phyloP scores from a whole-genome alignment of 37 sponge, comb jelly and placozoan genomes.

The Beroe ovata region DNA sequence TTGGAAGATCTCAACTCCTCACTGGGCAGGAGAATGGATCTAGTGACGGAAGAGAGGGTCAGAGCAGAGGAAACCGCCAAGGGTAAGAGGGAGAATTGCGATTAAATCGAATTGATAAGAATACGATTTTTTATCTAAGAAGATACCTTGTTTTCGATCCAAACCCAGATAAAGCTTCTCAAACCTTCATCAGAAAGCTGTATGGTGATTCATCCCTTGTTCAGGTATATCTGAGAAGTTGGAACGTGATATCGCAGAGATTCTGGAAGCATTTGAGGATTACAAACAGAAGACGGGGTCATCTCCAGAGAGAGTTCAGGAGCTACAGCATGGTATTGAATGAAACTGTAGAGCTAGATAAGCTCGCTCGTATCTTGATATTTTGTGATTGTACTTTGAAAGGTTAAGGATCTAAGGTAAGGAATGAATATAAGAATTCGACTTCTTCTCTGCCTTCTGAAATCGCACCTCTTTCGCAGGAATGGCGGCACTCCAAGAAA shows the following conservation, averaged over 20 bases:
- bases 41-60: background rate
- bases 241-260: constrained; percentile 14
- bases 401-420: too few relatives aligned
- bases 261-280: constrained; percentile 61
- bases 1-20: constrained; percentile 18
- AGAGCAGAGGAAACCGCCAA: background rate
- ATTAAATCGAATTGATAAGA: background rate
- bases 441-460: background rate
- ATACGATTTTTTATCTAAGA: background rate
- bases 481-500: constrained; percentile 63
- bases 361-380: too few relatives aligned
- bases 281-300: constrained; percentile 51
- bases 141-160: background rate
- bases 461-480: background rate
- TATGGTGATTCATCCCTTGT: too few relatives aligned
- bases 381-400: too few relatives aligned
- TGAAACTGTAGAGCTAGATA: background rate
- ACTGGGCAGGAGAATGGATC: background rate
- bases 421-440: too few relatives aligned
- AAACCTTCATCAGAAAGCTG: too few relatives aligned
- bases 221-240: constrained; percentile 15
- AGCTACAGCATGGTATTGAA: constrained; percentile 34
- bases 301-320: constrained; percentile 26
- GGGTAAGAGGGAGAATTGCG: background rate
- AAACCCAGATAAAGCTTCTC: too few relatives aligned